A percentile compares a stretch with the other conserved stretches of the same genome.
Conservation (phyloP, 2,113 vertebrate species). For the Addax nasomaculatus region DNA sequence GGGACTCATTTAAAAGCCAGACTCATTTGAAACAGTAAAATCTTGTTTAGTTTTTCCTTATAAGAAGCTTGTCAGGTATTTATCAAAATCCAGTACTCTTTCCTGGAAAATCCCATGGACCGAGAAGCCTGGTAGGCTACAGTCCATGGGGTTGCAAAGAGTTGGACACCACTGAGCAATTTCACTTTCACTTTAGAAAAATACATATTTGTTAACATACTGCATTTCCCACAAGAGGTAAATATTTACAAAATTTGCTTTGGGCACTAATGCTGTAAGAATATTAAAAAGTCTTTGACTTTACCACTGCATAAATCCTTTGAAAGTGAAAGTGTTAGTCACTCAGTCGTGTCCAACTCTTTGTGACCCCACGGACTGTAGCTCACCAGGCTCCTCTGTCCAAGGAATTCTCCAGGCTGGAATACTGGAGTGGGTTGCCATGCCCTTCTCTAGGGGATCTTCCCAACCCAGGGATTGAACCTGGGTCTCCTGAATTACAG, state of each 20-base stretch:
- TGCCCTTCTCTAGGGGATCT: not conserved
- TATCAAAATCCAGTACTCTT: not conserved
- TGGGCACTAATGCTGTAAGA: not conserved
- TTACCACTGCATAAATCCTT: not conserved
- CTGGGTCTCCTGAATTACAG: not conserved
- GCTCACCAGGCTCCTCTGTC: not conserved
- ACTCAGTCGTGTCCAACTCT: not conserved
- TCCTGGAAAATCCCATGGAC: not conserved
- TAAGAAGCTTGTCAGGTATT: not conserved
- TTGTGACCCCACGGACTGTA: not conserved
- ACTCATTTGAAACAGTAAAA: conserved; percentile 5
- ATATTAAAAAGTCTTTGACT: not conserved
- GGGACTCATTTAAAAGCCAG: conserved; percentile 21
- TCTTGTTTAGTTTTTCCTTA: not conserved
- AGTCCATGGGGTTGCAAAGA: not conserved
- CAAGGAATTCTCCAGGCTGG: not conserved
- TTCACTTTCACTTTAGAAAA: not conserved
- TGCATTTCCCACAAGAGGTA: not conserved
- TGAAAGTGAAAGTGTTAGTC: not conserved
- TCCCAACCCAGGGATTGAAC: not conserved
- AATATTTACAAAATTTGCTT: conserved; percentile 15
- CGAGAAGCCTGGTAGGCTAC: not conserved
- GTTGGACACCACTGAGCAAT: not conserved
- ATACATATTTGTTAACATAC: not conserved
- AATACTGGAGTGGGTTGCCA: not conserved